Evolutionary conservation across 2,888 invertebrate species (phyloP).

Genomic region (Anagyrus pseudococci): DNA sequence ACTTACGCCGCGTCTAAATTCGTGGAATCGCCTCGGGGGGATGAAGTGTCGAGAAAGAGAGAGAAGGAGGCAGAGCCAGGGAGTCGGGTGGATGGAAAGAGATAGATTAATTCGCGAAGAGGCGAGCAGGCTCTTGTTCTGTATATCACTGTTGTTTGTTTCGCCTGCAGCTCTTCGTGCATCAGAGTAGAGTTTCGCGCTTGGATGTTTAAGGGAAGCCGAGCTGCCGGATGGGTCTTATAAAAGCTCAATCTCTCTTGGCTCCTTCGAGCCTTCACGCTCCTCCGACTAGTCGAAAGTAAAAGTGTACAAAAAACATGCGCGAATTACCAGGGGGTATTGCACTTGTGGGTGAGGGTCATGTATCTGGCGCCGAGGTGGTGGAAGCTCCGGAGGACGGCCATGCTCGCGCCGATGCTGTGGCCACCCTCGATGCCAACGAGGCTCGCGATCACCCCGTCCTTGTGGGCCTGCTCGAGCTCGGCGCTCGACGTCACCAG

Average conservation of each 20-base stretch:
- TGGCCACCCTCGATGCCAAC: slow-evolving; percentile 75
- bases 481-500: slow-evolving; percentile 67
- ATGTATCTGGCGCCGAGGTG: slow-evolving; percentile 71
- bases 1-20: slow-evolving; percentile 12
- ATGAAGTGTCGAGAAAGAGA: background rate
- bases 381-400: slow-evolving; percentile 71
- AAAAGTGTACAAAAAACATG: slow-evolving; percentile 9
- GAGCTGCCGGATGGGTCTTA: too few species aligned
- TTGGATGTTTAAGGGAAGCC: too few species aligned
- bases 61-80: background rate
- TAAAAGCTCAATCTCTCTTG: too few species aligned
- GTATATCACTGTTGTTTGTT: too few species aligned
- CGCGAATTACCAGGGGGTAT: slow-evolving; percentile 70
- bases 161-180: too few species aligned
- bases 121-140: too few species aligned
- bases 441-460: slow-evolving; percentile 69
- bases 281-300: too few species aligned
- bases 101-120: too few species aligned
- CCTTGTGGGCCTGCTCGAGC: slow-evolving; percentile 68
- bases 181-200: too few species aligned
- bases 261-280: too few species aligned
- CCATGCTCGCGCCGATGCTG: slow-evolving; percentile 72
- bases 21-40: slow-evolving; percentile 9
- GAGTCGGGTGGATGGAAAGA: background rate
- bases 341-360: slow-evolving; percentile 73